Evolutionary conservation across 2,797 vertebrate genomes (phyloP).

Genomic region (Coilia nasus): DNA sequence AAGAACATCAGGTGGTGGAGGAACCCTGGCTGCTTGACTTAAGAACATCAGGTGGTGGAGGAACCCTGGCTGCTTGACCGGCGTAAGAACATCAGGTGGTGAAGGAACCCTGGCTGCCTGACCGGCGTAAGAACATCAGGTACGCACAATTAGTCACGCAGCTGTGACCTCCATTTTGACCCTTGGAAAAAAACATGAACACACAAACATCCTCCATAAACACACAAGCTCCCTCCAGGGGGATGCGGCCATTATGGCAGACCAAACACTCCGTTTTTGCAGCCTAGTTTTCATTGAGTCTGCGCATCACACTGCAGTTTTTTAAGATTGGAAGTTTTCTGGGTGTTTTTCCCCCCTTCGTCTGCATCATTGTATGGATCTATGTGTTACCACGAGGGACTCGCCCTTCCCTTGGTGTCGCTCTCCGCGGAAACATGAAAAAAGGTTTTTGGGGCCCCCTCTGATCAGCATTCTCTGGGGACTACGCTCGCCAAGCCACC

Average conservation of each 20-base stretch:
- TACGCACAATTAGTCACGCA: neutral
- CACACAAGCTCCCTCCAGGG: neutral
- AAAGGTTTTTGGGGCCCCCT: too few relatives aligned
- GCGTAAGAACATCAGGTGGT: neutral
- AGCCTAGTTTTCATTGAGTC: neutral
- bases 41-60: neutral
- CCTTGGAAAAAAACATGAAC: neutral
- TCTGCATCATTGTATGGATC: too few relatives aligned
- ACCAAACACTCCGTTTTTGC: too few relatives aligned
- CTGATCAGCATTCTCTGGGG: neutral
- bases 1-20: neutral
- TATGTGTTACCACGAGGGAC: too few relatives aligned
- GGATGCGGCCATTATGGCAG: neutral
- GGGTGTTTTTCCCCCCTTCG: neutral
- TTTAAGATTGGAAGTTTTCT: neutral
- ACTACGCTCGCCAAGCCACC: neutral
- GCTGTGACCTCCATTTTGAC: neutral
- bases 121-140: neutral
- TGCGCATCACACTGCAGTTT: neutral
- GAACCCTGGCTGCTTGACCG: too few relatives aligned
- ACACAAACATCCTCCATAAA: neutral
- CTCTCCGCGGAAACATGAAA: too few relatives aligned
- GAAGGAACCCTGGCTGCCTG: neutral
- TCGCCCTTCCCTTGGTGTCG: too few relatives aligned
- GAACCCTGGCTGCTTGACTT: neutral